Conservation (phyloP, 2,888 invertebrate genomes). For the Caenorhabditis auriculariae region DNA sequence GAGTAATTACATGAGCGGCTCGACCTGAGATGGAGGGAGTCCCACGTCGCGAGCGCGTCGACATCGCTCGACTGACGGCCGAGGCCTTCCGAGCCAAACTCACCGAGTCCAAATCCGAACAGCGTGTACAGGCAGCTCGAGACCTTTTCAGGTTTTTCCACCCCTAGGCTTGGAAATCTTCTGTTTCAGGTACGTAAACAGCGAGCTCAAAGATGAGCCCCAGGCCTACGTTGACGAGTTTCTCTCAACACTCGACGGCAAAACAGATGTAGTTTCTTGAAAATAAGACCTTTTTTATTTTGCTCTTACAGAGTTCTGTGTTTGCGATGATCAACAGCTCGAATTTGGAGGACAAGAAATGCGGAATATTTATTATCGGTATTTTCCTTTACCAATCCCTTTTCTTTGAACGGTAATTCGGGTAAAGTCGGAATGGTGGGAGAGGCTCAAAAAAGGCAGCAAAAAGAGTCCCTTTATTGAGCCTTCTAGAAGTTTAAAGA, state of each 20-base stretch:
- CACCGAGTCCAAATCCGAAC: conserved; percentile 9
- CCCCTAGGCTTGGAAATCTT: neutral
- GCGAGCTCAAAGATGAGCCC: conserved; percentile 33
- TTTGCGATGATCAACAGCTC: conserved; percentile 17
- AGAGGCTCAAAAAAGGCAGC: too few species aligned
- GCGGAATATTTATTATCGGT: conserved; percentile 46
- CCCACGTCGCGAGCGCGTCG: too few species aligned
- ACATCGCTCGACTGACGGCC: conserved; percentile 17
- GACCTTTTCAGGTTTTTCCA: conserved; percentile 16
- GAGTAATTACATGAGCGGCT: too few species aligned
- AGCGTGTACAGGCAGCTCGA: conserved; percentile 13
- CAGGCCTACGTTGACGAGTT: conserved; percentile 31
- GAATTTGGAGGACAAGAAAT: conserved; percentile 22
- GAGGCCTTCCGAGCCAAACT: conserved; percentile 10
- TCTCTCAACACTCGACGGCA: conserved; percentile 26
- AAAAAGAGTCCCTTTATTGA: too few species aligned
- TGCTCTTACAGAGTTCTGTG: conserved; percentile 15
- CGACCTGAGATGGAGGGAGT: too few species aligned
- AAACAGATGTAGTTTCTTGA: conserved; percentile 22
- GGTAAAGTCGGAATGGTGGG: too few species aligned
- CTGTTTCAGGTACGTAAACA: conserved; percentile 33
- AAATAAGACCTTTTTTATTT: too few species aligned
- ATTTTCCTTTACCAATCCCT: too few species aligned
- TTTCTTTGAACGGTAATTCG: too few species aligned
- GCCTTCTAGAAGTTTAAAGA: too few species aligned